Conservation (phyloP, 2,113 vertebrate genomes). For the Myotis yumanensis region DNA sequence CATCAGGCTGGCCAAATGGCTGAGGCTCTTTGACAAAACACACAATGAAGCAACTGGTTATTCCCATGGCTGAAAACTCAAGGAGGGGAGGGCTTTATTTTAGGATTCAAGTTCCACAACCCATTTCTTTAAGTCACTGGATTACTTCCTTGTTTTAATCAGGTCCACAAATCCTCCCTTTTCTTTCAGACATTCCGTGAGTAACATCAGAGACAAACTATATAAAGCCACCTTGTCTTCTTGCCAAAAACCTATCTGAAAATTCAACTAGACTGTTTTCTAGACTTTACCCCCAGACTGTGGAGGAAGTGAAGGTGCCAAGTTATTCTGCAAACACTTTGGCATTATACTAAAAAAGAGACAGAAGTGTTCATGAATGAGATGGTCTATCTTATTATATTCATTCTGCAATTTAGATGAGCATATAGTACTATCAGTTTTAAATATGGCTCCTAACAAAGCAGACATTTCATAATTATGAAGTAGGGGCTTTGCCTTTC, state of each 20-base stretch:
- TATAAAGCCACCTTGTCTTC: slow-evolving; percentile 70
- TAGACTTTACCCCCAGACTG: slow-evolving; percentile 10
- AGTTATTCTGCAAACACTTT: slow-evolving; percentile 49
- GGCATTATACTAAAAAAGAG: slow-evolving; percentile 23
- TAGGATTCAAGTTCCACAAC: slow-evolving; percentile 58
- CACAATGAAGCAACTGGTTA: slow-evolving; percentile 69
- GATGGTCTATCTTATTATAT: not conserved
- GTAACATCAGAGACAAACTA: slow-evolving; percentile 55
- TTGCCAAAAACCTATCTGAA: slow-evolving; percentile 71
- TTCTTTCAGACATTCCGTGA: slow-evolving; percentile 58
- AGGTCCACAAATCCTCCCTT: slow-evolving; percentile 65
- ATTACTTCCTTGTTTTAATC: slow-evolving; percentile 74
- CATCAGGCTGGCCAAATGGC: slow-evolving; percentile 72
- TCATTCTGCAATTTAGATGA: slow-evolving; percentile 51
- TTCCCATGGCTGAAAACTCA: slow-evolving; percentile 70
- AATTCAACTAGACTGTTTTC: slow-evolving; percentile 47
- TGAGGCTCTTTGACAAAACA: slow-evolving; percentile 68
- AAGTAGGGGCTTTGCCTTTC: not conserved
- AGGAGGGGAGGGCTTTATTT: slow-evolving; percentile 40
- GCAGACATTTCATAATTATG: not conserved
- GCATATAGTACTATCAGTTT: not conserved
- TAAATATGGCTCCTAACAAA: slow-evolving; percentile 13
- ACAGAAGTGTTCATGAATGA: not conserved
- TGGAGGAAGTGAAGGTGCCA: slow-evolving; percentile 51
- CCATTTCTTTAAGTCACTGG: slow-evolving; percentile 59